Base-by-base conservation (phyloP, 2,797 vertebrate species). In the Parotocinclus haroldoi region DNA sequence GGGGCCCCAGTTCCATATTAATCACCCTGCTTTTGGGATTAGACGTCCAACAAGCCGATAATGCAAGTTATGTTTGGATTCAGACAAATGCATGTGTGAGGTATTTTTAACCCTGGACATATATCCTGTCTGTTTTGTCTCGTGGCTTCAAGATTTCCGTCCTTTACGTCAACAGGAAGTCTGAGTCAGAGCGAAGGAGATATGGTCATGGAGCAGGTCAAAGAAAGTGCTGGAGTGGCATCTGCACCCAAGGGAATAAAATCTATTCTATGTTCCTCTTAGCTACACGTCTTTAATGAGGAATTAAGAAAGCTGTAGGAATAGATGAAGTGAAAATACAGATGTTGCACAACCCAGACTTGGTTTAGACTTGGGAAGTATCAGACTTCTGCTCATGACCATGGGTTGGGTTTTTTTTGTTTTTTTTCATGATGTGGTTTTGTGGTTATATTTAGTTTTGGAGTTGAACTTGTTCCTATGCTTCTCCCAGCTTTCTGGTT, bases 151-250 rank as follows among this genome's bases (percentile, higher is more conserved):
- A 42, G 42, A 44, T 70, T 74, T 70, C 72, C 72, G 52, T 71
- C 46, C 16, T 17, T 56, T 71, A 27, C 55, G 67, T 72, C 74
- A 72, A 74, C 74, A 76, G 77, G 77, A 78, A 78, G 72, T 51
- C 46, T 13, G 58, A 59, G 53, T 69, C 54, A 56, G n/a, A 62
- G 56, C 61, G 56, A 63, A 12, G 51, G 66, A 70, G 66, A 58
- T 60, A 44, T 52, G n/a, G 40, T 7, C 49, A 12, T 12, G 36
- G 9, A 3, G 19, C 46, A n/a, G 48, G 8, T 7, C 10, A 14
- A 11, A 66, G 45, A 59, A 72, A 66, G 58, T 57, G 39, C 55
- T 54, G 44, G 37, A 56, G 54, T 51, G 37, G 10, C 44, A 56
- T 52, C 40, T 27, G 4, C 46, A 10, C 46, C 14, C 10, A 9